A percentile compares a stretch with the other conserved stretches of the same genome.
These are phyloP conservation scores for Daktulosphaira vitifoliae DNA, from an alignment of 1,140 invertebrate genomes.

Conservation along the genomic window DNA sequence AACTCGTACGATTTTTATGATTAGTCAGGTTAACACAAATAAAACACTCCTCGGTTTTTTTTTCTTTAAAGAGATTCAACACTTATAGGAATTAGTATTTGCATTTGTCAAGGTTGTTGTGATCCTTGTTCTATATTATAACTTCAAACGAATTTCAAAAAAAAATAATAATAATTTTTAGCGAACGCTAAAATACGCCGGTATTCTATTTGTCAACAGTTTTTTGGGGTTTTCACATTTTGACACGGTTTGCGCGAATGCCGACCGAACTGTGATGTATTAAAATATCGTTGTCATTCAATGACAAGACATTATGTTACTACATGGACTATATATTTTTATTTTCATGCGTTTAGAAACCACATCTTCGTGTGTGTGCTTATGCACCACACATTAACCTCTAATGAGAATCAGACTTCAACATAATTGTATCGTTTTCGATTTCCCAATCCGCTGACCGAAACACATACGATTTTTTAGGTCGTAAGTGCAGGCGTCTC, in stretches of 20 bases:
- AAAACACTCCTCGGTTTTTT: background rate
- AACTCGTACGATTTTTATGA: background rate
- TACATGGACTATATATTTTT: too few relatives aligned
- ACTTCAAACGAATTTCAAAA: background rate
- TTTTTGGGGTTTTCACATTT: background rate
- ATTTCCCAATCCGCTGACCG: too few relatives aligned
- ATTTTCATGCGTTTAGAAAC: too few relatives aligned
- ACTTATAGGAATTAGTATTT: background rate
- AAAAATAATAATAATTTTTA: too few relatives aligned
- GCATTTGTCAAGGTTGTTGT: background rate
- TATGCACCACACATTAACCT: too few relatives aligned
- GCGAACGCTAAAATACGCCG: background rate
- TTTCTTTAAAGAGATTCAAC: too few relatives aligned
- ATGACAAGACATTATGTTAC: background rate
- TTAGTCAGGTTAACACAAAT: background rate
- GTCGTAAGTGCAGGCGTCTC: too few relatives aligned
- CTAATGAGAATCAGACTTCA: too few relatives aligned
- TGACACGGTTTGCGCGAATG: background rate
- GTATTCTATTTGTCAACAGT: background rate
- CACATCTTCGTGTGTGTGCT: too few relatives aligned
- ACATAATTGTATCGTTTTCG: too few relatives aligned
- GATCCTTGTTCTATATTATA: conserved; percentile 19
- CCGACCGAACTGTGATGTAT: too few relatives aligned
- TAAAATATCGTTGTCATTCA: background rate
- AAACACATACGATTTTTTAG: too few relatives aligned